Evolutionary conservation across 2,113 vertebrate species (phyloP), one percentile per base, ranked within the genome.

Genomic region (Macheiramphus alcinus): DNA sequence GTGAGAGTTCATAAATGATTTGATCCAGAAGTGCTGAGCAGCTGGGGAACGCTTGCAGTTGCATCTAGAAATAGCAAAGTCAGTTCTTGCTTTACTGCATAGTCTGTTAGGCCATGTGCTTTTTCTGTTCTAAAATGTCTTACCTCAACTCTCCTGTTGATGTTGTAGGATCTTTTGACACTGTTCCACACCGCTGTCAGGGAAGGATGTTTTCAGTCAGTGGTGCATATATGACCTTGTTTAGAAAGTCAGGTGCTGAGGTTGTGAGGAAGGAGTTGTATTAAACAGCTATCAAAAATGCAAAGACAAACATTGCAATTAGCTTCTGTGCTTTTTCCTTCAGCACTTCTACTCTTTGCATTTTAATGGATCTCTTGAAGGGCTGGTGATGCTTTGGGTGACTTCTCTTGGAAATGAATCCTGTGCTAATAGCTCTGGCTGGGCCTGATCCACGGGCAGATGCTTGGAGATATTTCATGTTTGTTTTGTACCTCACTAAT

Each of bases 401-500:
- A 75, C 52, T 81, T 62, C n/a, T 95, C 56, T 63, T 92, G 78
- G 90, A 95, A 92, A 40, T 31, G 56, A 88, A 86, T 68, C 58
- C 34, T 47, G 8, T 26, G 34, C 65, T 84, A 73, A 86, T 62
- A 88, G 80, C 55, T 92, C 31, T 80, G 17, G 9, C 91, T 84
- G 58, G 48, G 55, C 42, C 71, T 16, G 23, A 74, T 86, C 53
- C 84, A 70, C 74, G 58, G 70, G 31, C 85, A 58, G 59, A 84
- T 72, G 40, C 71, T 89, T 66, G 79, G 67, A 85, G 81, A 94
- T 90, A 66, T 42, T 94, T 95, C 5, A 5, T 87, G 73, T 93
- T 94, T 96, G 66, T 88, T 93, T 78, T 93, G 62, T 55, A n/a
- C 47, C 13, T 89, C 62, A 68, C 94, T 97, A 95, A 95, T 83